Evolutionary conservation across 2,888 invertebrate species (phyloP), one percentile per base, ranked within the genome.

Genomic region (Liodrosophila aerea): DNA sequence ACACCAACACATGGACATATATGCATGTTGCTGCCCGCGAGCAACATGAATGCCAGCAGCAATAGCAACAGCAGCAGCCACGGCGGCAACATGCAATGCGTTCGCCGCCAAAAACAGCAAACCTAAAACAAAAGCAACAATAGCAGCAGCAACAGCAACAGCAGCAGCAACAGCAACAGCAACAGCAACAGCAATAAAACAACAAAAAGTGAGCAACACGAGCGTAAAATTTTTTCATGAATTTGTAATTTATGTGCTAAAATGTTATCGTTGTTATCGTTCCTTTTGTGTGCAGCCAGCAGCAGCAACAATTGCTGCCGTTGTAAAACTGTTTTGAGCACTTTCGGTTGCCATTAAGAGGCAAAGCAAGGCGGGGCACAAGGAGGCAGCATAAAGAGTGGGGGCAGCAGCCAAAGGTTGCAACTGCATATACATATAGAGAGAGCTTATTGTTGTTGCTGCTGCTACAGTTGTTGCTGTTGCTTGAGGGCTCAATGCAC

Each of bases 161-260:
- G 4, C 29, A 43, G 5, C 41, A 53, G 16, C 37, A 45, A 16
- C n/a, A 52, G 7, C n/a, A 11, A 4, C 11, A 45, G n/a, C 34
- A 34, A 34, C 34, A 34, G 16, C 11, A n/a, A 41, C 41, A 36
- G 18, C 13, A 37, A 7, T 37, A 29, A 30, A 37, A 54, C 61
- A 49, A 41, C 39, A 58, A 52, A 54, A 65, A 60, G 54, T 67
- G 59, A 77, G 74, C 72, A 78, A 85, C 85, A 78, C 69, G 85
- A 82, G 80, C 69, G 76, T 83, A 76, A 78, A 85, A 85, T 78
- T 78, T 78, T 22, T 78, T 78, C 85, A 78, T 78, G 78, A 85
- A 78, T 78, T 78, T 83, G 78, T 78, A 85, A 78, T 78, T 78
- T 85, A 78, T 78, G 85, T 78, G 78, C 78, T 78, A 78, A 78